A percentile compares a stretch with the other conserved stretches of the same genome.
Conservation (phyloP, 2,888 invertebrate species). For the Tetranychus piercei region DNA sequence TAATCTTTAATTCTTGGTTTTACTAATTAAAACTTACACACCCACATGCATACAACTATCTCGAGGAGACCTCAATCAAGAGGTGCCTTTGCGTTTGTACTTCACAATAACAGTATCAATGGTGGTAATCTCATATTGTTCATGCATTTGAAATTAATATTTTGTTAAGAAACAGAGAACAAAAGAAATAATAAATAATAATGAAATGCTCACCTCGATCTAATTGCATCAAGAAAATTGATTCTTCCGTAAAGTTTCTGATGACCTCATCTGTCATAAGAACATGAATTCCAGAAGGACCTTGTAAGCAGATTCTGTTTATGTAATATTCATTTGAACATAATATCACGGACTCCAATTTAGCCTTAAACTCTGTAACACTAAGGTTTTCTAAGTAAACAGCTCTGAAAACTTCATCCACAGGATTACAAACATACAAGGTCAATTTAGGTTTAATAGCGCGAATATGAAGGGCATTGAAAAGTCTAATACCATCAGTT, state of each 20-base stretch:
- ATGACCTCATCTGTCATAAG: constrained; percentile 67
- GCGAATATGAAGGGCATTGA: constrained; percentile 70
- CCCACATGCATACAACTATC: background rate
- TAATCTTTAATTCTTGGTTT: background rate
- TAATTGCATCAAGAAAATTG: constrained; percentile 47
- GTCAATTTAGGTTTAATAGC: constrained; percentile 54
- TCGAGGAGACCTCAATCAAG: background rate
- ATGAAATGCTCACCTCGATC: constrained; percentile 34
- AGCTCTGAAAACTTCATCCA: constrained; percentile 51
- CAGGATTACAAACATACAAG: constrained; percentile 57
- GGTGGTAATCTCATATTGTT: background rate
- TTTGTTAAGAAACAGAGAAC: background rate
- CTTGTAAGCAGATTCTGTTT: constrained; percentile 51
- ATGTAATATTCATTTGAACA: constrained; percentile 32
- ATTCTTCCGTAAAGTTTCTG: constrained; percentile 58
- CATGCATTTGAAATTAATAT: background rate
- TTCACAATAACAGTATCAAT: background rate
- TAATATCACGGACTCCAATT: constrained; percentile 43
- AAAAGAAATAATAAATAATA: background rate
- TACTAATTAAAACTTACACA: background rate
- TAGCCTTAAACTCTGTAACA: constrained; percentile 46
- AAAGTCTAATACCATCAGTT: constrained; percentile 79
- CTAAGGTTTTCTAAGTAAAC: constrained; percentile 53
- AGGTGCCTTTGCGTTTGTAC: background rate
- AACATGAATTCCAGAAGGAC: constrained; percentile 65